phyloP scores from a whole-genome alignment of 2,113 vertebrate species.

The Campylomormyrus numenius region DNA sequence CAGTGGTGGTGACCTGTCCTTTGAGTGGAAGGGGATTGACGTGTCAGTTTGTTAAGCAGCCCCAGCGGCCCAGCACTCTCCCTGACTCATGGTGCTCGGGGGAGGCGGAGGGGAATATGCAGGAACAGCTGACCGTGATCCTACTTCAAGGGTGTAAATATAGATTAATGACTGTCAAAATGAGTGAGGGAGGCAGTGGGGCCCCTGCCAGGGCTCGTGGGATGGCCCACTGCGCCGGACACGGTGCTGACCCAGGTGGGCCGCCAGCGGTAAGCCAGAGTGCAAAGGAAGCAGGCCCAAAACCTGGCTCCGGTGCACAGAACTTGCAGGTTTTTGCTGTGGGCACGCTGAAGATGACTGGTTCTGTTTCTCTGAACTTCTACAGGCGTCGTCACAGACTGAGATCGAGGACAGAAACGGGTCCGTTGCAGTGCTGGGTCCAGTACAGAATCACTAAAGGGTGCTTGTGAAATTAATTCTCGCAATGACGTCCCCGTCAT shows the following conservation, averaged over 20 bases:
- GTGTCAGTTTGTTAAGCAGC: neutral
- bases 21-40: neutral
- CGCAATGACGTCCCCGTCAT: neutral
- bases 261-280: neutral
- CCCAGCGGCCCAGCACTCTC: neutral
- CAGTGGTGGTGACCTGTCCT: neutral
- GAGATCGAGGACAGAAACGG: neutral
- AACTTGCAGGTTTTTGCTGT: neutral
- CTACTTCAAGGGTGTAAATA: slow-evolving; percentile 7
- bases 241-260: neutral
- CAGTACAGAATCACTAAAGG: neutral
- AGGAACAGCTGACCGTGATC: neutral
- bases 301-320: neutral
- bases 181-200: neutral
- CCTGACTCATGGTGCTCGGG: neutral
- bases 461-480: neutral
- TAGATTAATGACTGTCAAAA: slow-evolving; percentile 20
- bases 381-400: neutral
- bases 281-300: neutral
- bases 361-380: neutral
- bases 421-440: neutral
- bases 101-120: neutral
- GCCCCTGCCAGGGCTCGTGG: neutral
- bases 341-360: neutral
- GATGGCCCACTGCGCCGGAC: neutral